These are phyloP conservation scores for Alviniconcha marisindica DNA, from an alignment of 1,140 invertebrate species.

Conservation along the genomic window DNA sequence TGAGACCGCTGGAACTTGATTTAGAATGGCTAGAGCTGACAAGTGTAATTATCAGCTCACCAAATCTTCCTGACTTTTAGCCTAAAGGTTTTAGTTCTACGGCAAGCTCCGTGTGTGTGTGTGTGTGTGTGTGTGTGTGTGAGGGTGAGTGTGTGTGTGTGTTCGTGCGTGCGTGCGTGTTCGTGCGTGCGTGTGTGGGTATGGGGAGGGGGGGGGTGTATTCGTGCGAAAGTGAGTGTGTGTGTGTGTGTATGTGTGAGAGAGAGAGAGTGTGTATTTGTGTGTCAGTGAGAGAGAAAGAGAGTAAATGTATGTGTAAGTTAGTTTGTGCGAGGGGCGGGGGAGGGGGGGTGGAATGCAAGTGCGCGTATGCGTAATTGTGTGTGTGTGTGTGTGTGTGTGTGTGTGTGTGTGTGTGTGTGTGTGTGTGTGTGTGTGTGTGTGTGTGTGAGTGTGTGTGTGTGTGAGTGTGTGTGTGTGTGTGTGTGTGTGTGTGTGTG, in stretches of 20 bases:
- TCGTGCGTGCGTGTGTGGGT: not conserved
- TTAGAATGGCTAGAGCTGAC: not conserved
- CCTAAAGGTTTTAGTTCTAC: no score
- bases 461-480: no score
- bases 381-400: no score
- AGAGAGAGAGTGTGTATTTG: not conserved
- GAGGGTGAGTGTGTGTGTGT: not conserved
- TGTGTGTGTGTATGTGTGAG: not conserved
- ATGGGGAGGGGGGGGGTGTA: no score
- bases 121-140: constrained; percentile 6
- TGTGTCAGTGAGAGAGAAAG: not conserved
- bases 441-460: no score
- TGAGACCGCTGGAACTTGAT: not conserved
- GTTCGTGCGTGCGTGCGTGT: not conserved
- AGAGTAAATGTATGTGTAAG: not conserved
- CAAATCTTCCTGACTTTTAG: not conserved
- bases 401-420: no score
- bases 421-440: no score
- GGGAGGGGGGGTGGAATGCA: no score
- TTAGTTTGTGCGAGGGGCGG: no score
- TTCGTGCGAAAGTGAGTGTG: no score
- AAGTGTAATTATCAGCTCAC: not conserved
- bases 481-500: no score
- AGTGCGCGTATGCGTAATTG: no score
- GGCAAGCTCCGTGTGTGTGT: not conserved